Base-by-base conservation (phyloP, 2,888 invertebrate genomes). In the Antitype chi region DNA sequence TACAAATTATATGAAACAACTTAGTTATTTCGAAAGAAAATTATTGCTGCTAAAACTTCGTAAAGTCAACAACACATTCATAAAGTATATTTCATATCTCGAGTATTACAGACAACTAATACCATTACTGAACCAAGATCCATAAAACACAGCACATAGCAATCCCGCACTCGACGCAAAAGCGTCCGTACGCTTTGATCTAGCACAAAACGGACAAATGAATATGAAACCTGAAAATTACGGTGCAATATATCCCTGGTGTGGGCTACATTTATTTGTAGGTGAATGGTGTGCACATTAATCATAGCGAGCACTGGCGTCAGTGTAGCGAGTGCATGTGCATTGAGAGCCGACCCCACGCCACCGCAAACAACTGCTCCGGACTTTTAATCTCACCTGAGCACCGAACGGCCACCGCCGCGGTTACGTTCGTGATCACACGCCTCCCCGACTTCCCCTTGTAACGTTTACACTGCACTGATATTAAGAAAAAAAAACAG, bases 371-470 rank as follows among this genome's bases (percentile, higher is more conserved):
- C 94, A 93, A 94, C 93, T 94, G 94, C 91, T 88, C 89, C 89
- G 92, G 94, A 94, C 93, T 96, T 96, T 96, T 96, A 95, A 95
- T 95, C 94, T 94, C 90, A 93, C 94, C 93, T 93, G 93, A 90
- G 91, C 89, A 88, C 88, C 87, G 89, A 89, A 88, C 88, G 82
- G 83, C 80, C 85, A 89, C 88, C 75, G 87, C 88, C 91, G 93
- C 85, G 93, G 93, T 91, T 89, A 79, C 87, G 75, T 79, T 79
- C 84, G 80, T 90, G 90, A 92, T 92, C 90, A 92, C 87, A 87
- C 87, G 87, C 88, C 85, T 79, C 78, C 71, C 38, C 74, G 77
- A 79, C 62, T 73, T 68, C 75, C 81, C 78, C 78, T 60, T 78
- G 47, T 53, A 70, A 70, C 78, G 74, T 87, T 83, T 84, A 81